Conservation (phyloP, 2,113 vertebrate species). For the Bufo gargarizans region DNA sequence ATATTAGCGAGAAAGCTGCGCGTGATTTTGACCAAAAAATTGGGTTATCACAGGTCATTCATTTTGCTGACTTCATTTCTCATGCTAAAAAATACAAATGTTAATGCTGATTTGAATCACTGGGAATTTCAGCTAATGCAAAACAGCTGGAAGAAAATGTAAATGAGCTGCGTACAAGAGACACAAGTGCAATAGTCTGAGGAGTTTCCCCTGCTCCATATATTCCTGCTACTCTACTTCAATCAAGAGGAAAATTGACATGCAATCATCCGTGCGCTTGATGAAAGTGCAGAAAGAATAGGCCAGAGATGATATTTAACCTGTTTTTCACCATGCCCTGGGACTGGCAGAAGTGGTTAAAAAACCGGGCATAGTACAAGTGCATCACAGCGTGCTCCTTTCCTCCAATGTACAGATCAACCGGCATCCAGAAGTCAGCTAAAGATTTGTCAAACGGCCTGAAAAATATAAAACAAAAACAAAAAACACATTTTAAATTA, state of each 20-base stretch:
- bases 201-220: conserved; percentile 7
- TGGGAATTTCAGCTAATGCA: neutral
- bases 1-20: neutral
- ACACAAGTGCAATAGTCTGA: neutral
- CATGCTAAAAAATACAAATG: conserved; percentile 8
- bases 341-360: conserved; percentile 89
- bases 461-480: conserved; percentile 57
- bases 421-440: conserved; percentile 92
- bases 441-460: conserved; percentile 82
- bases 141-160: conserved; percentile 18
- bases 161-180: conserved; percentile 3
- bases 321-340: conserved; percentile 86
- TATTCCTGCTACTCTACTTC: conserved; percentile 5
- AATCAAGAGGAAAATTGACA: conserved; percentile 43
- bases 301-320: conserved; percentile 67
- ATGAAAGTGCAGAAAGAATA: conserved; percentile 25
- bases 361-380: conserved; percentile 92
- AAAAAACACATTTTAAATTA: neutral
- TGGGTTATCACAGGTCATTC: neutral
- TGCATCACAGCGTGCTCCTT: conserved; percentile 98
- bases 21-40: neutral
- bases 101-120: neutral
- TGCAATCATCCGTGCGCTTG: conserved; percentile 20
- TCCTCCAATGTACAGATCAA: conserved; percentile 93
- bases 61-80: neutral